Evolutionary conservation across 2,888 invertebrate species (phyloP), one percentile per base, ranked within the genome.

Genomic region (Andrena minutula): DNA sequence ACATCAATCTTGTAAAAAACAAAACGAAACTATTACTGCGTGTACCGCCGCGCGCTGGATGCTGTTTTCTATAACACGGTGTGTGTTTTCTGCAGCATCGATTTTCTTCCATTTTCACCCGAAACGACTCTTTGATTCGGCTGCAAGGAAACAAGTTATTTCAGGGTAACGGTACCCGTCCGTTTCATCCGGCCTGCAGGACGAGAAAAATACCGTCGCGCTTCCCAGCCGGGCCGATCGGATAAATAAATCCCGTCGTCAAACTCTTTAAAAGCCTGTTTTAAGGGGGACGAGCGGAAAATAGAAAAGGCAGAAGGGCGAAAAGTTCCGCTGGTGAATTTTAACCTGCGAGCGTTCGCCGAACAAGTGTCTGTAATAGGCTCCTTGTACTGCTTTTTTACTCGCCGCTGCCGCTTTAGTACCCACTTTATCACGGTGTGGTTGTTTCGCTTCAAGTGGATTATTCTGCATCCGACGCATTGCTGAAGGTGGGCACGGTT

Each of bases 361-460:
- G 80, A 79, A 86, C 82, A 84, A 88, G 79, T 79, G 81, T 72
- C 77, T 75, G 79, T 88, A 86, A 87, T 86, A 88, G 86, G 79
- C 78, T 83, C 61, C 82, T 82, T 77, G 72, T 77, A 66, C 73
- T 51, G 71, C 26, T 75, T 80, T 82, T 79, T 80, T 66, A 64
- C 49, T 56, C 53, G 60, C 73, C 70, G 73, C 75, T 63, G 76
- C 79, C 68, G 75, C 73, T 87, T 87, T 88, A 87, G 80, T 77
- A 71, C 58, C 72, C 85, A 76, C 83, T 88, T 87, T 84, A 84
- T 88, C 88, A 88, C 80, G 63, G 63, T 60, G 41, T 66, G 83
- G 80, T 80, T 83, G 85, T 87, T 87, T 84, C 83, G 82, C 83
- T 86, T 86, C 84, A 75, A 88, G 89, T 86, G 88, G 88, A 85